phyloP scores from a whole-genome alignment of 2,113 vertebrate genomes.

The Chaetops frenatus region DNA sequence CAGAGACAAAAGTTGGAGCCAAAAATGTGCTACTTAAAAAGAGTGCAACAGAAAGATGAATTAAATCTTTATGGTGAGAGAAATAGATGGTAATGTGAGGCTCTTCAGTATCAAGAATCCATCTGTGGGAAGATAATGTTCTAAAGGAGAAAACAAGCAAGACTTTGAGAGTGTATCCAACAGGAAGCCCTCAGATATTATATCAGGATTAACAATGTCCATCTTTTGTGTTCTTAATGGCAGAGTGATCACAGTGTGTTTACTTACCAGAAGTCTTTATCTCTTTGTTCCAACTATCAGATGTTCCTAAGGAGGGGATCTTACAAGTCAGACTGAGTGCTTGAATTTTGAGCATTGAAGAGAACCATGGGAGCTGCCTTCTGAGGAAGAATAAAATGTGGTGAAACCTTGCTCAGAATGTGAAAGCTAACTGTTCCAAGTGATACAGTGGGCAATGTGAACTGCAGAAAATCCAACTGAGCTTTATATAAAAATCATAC shows the following conservation, averaged over 20 bases:
- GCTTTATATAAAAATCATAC: not conserved
- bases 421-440: not conserved
- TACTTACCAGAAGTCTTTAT: not conserved
- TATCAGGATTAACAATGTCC: not conserved
- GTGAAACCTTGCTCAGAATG: not conserved
- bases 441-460: not conserved
- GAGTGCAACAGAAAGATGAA: not conserved
- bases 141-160: not conserved
- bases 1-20: not conserved
- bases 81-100: not conserved
- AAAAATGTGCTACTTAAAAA: not conserved
- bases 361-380: not conserved
- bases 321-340: not conserved
- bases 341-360: not conserved
- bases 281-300: not conserved
- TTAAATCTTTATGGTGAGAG: not conserved
- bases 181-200: not conserved
- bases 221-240: not conserved
- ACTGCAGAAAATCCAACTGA: not conserved
- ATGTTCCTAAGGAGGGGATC: not conserved
- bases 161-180: not conserved
- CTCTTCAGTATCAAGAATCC: not conserved
- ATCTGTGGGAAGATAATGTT: not conserved
- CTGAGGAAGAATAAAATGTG: not conserved
- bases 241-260: not conserved